These are phyloP conservation scores for Pampusana beccarii DNA, from an alignment of 2,113 vertebrate species.

Conservation along the genomic window DNA sequence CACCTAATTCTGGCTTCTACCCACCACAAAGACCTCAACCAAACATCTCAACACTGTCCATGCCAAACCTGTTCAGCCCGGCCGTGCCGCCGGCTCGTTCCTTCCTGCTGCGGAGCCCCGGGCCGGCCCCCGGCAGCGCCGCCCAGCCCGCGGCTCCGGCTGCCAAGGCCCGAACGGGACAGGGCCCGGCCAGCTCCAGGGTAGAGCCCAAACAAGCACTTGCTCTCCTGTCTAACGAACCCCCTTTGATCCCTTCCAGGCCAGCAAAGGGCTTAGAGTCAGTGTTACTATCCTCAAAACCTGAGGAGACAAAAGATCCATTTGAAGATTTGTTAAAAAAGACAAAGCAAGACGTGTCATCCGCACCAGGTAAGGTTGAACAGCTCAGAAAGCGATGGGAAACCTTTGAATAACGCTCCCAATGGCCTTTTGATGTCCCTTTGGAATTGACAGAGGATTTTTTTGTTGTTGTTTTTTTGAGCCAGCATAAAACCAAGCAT, in stretches of 20 bases:
- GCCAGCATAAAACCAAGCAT: constrained; percentile 18
- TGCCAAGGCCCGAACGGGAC: constrained; percentile 69
- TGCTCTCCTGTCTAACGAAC: constrained; percentile 58
- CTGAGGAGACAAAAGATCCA: constrained; percentile 81
- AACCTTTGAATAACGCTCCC: constrained; percentile 85
- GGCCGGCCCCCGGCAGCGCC: constrained; percentile 28
- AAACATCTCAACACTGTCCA: constrained; percentile 75
- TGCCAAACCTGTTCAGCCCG: constrained; percentile 82
- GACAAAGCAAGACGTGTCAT: constrained; percentile 78
- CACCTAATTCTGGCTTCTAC: constrained; percentile 74
- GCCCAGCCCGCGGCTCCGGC: constrained; percentile 11
- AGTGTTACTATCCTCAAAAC: constrained; percentile 49
- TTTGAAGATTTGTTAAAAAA: constrained; percentile 91
- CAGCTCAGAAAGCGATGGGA: constrained; percentile 91
- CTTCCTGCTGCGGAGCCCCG: constrained; percentile 64
- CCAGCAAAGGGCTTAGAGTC: constrained; percentile 70
- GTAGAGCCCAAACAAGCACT: constrained; percentile 72
- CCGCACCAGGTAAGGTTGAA: constrained; percentile 83
- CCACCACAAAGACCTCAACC: constrained; percentile 72
- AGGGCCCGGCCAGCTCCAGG: constrained; percentile 69
- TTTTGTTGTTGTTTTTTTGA: background rate
- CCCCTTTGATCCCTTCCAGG: constrained; percentile 69
- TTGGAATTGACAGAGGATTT: background rate
- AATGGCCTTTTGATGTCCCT: background rate
- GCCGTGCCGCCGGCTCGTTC: constrained; percentile 64